These are phyloP conservation scores for Cheumatopsyche charites DNA, from an alignment of 1,140 invertebrate genomes.

Conservation along the genomic window DNA sequence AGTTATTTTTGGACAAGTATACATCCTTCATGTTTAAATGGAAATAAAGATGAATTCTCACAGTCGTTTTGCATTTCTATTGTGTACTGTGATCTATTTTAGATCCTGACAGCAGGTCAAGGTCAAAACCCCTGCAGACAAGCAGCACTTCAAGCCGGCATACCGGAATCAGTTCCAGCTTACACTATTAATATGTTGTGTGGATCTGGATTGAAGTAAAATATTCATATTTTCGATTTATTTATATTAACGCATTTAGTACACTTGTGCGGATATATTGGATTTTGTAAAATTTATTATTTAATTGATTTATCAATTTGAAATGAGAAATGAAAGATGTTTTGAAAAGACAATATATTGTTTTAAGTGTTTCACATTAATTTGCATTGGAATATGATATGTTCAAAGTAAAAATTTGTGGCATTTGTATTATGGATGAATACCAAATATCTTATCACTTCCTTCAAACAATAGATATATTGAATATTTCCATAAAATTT, in stretches of 20 bases:
- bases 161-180: slow-evolving; percentile 76
- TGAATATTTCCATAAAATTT: slow-evolving; percentile 18
- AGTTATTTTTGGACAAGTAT: slow-evolving; percentile 87
- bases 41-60: not conserved
- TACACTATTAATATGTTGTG: slow-evolving; percentile 85
- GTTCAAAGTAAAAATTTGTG: too few relatives aligned
- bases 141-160: slow-evolving; percentile 77
- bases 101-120: slow-evolving; percentile 73
- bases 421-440: too few relatives aligned
- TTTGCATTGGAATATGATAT: too few relatives aligned
- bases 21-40: slow-evolving; percentile 26
- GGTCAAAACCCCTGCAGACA: slow-evolving; percentile 89
- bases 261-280: too few relatives aligned
- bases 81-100: slow-evolving; percentile 47
- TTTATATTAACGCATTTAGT: slow-evolving; percentile 26
- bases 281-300: too few relatives aligned
- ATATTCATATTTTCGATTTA: slow-evolving; percentile 34
- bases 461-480: slow-evolving; percentile 29
- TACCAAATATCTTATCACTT: too few relatives aligned
- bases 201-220: slow-evolving; percentile 82
- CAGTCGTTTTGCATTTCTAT: not conserved
- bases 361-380: too few relatives aligned
- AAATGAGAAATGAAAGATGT: too few relatives aligned
- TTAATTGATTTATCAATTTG: not conserved
- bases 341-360: too few relatives aligned